A percentile compares a stretch with the other conserved stretches of the same genome.
These are phyloP conservation scores for Lasiommata megera DNA, from an alignment of 2,888 invertebrate genomes.

Conservation along the genomic window DNA sequence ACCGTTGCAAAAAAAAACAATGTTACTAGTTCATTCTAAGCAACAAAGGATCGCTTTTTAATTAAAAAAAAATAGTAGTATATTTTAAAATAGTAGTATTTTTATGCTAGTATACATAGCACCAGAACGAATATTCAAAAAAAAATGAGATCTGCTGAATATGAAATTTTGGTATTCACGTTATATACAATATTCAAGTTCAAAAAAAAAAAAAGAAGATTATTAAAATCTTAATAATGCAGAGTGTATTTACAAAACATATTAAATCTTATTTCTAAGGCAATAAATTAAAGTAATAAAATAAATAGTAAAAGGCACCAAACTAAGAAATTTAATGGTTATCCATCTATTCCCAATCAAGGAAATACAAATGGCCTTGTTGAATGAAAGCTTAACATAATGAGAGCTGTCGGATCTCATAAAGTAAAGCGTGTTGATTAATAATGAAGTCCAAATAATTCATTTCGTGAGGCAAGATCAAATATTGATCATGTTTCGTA, in stretches of 20 bases:
- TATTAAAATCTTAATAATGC: too few species aligned
- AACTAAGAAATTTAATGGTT: neutral
- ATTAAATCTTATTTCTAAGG: neutral
- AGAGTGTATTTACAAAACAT: neutral
- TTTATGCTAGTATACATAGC: too few species aligned
- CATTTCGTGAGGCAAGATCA: slow-evolving; percentile 14
- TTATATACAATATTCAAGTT: too few species aligned
- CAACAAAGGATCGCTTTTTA: too few species aligned
- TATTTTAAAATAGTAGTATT: too few species aligned
- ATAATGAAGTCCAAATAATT: slow-evolving; percentile 4
- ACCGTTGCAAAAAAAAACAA: too few species aligned
- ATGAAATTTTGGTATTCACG: too few species aligned
- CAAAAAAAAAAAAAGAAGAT: too few species aligned
- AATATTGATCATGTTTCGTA: slow-evolving; percentile 20
- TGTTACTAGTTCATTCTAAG: too few species aligned
- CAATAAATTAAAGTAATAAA: neutral
- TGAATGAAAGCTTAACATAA: neutral
- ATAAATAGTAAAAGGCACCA: neutral
- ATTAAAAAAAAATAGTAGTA: too few species aligned
- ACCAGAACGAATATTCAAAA: too few species aligned
- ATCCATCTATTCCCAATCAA: slow-evolving; percentile 1
- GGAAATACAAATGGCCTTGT: neutral
- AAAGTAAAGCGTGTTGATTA: neutral
- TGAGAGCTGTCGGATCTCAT: neutral
- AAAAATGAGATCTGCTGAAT: too few species aligned